Conservation (phyloP, 2,113 vertebrate species). For the Equus quagga region DNA sequence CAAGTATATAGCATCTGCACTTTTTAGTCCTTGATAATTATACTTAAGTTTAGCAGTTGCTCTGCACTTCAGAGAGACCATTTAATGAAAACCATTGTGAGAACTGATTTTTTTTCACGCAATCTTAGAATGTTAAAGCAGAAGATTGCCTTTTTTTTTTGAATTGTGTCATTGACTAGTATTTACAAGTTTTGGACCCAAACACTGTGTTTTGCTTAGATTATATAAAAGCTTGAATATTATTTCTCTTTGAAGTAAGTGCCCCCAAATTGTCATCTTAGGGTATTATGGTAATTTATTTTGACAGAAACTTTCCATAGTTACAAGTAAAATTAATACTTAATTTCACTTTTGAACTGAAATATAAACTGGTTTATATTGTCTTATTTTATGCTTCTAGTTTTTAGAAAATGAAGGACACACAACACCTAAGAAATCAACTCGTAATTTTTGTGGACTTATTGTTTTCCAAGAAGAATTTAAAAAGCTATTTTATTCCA, state of each 20-base stretch:
- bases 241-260: neutral
- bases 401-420: slow-evolving; percentile 50
- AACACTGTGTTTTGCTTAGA: neutral
- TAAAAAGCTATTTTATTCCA: neutral
- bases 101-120: neutral
- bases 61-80: neutral
- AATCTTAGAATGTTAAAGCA: neutral
- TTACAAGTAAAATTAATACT: slow-evolving; percentile 33
- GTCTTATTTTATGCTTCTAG: neutral
- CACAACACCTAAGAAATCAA: neutral
- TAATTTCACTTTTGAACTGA: slow-evolving; percentile 7
- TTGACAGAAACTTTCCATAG: neutral
- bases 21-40: rapidly evolving
- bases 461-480: neutral
- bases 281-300: neutral
- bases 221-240: neutral
- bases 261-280: neutral
- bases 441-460: neutral
- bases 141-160: neutral
- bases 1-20: slow-evolving; percentile 7
- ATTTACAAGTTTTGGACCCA: neutral
- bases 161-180: neutral
- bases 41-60: neutral
- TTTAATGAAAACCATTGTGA: neutral
- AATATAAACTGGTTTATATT: neutral